Percentiles rank a stretch among this genome's conserved stretches.
Evolutionary conservation across 2,888 invertebrate genomes (phyloP).

Genomic region (Pollenia amentaria): DNA sequence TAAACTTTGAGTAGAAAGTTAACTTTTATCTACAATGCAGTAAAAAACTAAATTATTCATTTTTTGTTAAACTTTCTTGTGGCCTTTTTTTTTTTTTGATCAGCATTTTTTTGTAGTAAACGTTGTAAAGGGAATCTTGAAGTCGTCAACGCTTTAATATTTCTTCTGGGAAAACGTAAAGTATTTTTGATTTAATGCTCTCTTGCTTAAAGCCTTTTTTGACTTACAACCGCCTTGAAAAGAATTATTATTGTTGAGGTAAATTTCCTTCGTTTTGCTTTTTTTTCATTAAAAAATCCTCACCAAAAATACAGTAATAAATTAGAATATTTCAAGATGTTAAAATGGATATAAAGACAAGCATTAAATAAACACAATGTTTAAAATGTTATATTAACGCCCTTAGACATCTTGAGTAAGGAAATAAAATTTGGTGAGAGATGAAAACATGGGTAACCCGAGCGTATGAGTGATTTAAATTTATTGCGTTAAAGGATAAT

Average conservation of each 20-base stretch:
- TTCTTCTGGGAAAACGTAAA: no score
- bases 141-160: no score
- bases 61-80: no score
- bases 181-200: no score
- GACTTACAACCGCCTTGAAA: constrained; percentile 5
- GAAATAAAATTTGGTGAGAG: not conserved
- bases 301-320: not conserved
- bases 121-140: no score
- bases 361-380: not conserved
- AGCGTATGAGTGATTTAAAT: not conserved
- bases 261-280: not conserved
- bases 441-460: not conserved
- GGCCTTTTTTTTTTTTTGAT: no score
- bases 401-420: not conserved
- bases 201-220: not conserved
- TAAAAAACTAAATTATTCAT: no score
- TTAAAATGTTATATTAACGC: not conserved
- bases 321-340: constrained; percentile 8
- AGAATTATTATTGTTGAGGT: constrained; percentile 24
- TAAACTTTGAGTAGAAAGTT: no score
- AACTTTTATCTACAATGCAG: no score
- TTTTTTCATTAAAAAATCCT: not conserved
- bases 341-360: not conserved
- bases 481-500: not conserved
- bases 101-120: no score